Evolutionary conservation across 2,888 invertebrate genomes (phyloP).

Genomic region (Iselma pallidipennis): DNA sequence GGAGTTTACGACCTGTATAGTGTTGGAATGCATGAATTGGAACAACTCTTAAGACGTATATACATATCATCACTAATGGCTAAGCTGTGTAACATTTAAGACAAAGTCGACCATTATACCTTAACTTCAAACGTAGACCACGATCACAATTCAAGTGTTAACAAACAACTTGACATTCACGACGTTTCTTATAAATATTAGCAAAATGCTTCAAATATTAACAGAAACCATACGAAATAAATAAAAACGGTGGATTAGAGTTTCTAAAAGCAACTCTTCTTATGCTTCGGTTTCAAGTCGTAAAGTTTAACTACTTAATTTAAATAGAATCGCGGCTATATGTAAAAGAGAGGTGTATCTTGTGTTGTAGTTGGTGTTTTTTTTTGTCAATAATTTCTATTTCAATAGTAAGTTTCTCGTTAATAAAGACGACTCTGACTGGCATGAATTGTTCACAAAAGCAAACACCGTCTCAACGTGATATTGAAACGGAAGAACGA

Average conservation of each 20-base stretch:
- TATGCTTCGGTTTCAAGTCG: not conserved
- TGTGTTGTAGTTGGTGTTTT: not conserved
- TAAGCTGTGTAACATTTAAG: not conserved
- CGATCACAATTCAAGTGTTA: slow-evolving; percentile 12
- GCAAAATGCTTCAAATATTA: not conserved
- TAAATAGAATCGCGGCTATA: not conserved
- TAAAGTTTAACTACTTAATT: not conserved
- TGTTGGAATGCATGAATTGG: not conserved
- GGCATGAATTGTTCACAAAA: not conserved
- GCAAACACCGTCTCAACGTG: slow-evolving; percentile 14
- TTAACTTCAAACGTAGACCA: slow-evolving; percentile 4
- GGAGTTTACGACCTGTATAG: not conserved
- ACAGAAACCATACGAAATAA: not conserved
- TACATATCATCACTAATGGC: too few species aligned
- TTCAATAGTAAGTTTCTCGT: not conserved
- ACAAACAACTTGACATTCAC: slow-evolving; percentile 14
- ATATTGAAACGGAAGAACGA: slow-evolving; percentile 29
- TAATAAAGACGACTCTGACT: not conserved
- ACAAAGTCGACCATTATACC: slow-evolving; percentile 5
- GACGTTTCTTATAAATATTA: slow-evolving; percentile 4
- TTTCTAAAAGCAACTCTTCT: not conserved
- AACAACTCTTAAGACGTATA: not conserved
- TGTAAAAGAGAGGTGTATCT: not conserved
- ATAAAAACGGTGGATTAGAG: not conserved
- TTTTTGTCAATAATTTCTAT: not conserved